These are phyloP conservation scores for Pelecanus crispus DNA, from an alignment of 2,113 vertebrate species.

Conservation along the genomic window DNA sequence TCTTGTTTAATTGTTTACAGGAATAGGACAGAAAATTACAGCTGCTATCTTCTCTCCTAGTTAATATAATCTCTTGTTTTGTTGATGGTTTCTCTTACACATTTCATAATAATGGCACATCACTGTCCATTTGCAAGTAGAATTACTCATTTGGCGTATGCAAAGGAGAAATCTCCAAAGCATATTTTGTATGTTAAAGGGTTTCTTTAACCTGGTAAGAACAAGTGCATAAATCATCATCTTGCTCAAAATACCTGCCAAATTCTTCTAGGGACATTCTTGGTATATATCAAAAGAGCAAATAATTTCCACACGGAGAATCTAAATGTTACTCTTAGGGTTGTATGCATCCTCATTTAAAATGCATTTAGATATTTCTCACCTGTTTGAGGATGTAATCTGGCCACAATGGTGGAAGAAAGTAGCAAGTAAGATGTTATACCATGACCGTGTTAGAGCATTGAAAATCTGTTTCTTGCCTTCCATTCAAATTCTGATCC, in stretches of 20 bases:
- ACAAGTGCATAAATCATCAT: background rate
- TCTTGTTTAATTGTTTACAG: background rate
- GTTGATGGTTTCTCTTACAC: background rate
- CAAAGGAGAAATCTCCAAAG: background rate
- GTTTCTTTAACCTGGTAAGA: background rate
- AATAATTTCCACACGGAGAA: background rate
- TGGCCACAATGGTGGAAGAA: background rate
- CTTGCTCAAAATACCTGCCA: background rate
- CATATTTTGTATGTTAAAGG: background rate
- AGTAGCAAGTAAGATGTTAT: background rate
- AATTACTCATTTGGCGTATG: background rate
- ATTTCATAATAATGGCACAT: background rate
- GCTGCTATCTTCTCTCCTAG: background rate
- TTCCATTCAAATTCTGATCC: slow-evolving; percentile 2
- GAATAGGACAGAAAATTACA: background rate
- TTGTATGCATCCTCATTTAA: background rate
- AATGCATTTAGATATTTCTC: background rate
- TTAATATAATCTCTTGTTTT: background rate
- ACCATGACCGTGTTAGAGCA: background rate
- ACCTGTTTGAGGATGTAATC: background rate
- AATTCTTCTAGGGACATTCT: background rate
- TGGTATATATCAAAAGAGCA: background rate
- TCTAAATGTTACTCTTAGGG: background rate
- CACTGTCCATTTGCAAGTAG: background rate
- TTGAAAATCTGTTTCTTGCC: background rate